Evolutionary conservation across 2,797 vertebrate genomes (phyloP).

Genomic region (Paguma larvata): DNA sequence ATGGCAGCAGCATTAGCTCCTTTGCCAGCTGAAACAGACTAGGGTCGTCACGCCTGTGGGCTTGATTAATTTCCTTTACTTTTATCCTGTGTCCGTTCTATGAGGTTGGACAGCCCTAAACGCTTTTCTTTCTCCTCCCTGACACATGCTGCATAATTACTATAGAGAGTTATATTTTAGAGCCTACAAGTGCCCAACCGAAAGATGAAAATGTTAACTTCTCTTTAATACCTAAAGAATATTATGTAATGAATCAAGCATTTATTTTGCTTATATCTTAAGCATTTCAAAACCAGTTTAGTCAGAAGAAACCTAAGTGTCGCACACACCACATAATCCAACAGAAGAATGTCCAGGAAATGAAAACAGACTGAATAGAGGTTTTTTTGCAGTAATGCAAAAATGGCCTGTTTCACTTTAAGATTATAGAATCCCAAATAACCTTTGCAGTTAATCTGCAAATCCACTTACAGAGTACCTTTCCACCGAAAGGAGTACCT

Average conservation of each 20-base stretch:
- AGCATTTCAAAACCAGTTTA: slow-evolving; percentile 54
- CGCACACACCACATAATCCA: not conserved
- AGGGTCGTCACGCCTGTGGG: slow-evolving; percentile 86
- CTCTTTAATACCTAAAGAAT: slow-evolving; percentile 55
- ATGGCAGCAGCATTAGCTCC: slow-evolving; percentile 83
- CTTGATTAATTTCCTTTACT: slow-evolving; percentile 81
- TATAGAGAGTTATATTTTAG: slow-evolving; percentile 62
- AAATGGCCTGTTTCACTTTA: slow-evolving; percentile 49
- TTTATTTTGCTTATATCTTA: slow-evolving; percentile 43
- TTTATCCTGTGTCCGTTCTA: slow-evolving; percentile 75
- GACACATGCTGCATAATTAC: not conserved
- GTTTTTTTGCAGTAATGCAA: slow-evolving; percentile 34
- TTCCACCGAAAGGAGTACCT: too few relatives aligned
- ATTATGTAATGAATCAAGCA: not conserved
- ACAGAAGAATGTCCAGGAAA: slow-evolving; percentile 18
- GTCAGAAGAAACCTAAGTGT: not conserved
- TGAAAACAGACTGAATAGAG: not conserved
- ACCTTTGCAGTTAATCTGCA: slow-evolving; percentile 65
- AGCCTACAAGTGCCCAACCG: slow-evolving; percentile 58
- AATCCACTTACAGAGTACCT: not conserved
- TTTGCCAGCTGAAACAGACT: slow-evolving; percentile 82
- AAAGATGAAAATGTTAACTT: slow-evolving; percentile 73
- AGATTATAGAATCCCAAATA: slow-evolving; percentile 57
- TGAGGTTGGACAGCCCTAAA: slow-evolving; percentile 74
- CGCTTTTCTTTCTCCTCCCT: slow-evolving; percentile 75